A percentile compares a stretch with the other conserved stretches of the same genome.
Conservation (phyloP, 2,888 invertebrate species). For the Lasioglossum vierecki region DNA sequence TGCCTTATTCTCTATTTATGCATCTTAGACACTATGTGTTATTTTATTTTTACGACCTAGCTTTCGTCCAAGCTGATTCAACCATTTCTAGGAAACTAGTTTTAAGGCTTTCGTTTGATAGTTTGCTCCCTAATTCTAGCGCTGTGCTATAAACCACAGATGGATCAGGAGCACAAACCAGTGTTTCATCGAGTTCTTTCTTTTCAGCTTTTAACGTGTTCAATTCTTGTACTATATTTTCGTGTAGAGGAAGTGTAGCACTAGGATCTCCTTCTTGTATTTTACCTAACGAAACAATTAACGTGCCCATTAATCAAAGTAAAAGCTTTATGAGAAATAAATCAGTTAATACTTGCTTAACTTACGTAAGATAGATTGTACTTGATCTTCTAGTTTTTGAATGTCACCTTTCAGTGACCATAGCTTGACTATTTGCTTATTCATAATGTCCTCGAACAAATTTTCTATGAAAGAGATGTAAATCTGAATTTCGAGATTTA, state of each 20-base stretch:
- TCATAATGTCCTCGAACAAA: slow-evolving; percentile 72
- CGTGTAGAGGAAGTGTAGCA: neutral
- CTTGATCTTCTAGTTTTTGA: slow-evolving; percentile 70
- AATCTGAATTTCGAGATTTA: slow-evolving; percentile 48
- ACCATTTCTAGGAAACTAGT: slow-evolving; percentile 56
- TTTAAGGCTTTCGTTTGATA: slow-evolving; percentile 57
- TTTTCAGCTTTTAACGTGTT: slow-evolving; percentile 71
- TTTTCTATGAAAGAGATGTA: slow-evolving; percentile 65
- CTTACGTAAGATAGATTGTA: slow-evolving; percentile 68
- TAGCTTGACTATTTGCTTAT: slow-evolving; percentile 69
- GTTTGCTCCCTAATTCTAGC: slow-evolving; percentile 37
- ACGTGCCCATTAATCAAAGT: neutral
- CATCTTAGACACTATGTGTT: neutral
- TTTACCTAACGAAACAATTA: slow-evolving; percentile 40
- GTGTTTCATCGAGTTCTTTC: slow-evolving; percentile 70
- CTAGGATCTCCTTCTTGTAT: neutral
- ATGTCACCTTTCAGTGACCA: slow-evolving; percentile 72
- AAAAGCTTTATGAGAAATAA: neutral
- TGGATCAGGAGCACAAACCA: slow-evolving; percentile 77
- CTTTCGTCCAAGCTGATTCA: slow-evolving; percentile 66
- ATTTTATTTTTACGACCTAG: slow-evolving; percentile 47
- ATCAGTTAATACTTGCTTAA: neutral
- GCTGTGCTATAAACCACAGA: slow-evolving; percentile 73
- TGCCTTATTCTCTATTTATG: neutral
- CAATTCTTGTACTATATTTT: slow-evolving; percentile 65